phyloP scores from a whole-genome alignment of 1,140 invertebrate genomes.

The Leptestheria dahalacensis region DNA sequence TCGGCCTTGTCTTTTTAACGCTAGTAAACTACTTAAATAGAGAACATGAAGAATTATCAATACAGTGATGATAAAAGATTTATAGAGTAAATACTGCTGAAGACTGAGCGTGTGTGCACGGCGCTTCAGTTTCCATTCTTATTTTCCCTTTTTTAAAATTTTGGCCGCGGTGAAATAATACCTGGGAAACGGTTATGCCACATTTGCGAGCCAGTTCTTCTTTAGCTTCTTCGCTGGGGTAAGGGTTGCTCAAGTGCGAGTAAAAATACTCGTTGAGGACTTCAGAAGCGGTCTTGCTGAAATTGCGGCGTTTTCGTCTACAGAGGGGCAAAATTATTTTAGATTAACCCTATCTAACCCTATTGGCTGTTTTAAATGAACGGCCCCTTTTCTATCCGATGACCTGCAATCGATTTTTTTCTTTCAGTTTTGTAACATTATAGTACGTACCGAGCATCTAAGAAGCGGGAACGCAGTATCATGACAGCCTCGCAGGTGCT shows the following conservation, averaged over 20 bases:
- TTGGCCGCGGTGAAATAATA: slow-evolving; percentile 27
- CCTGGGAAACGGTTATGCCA: slow-evolving; percentile 93
- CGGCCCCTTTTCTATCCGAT: too few species aligned
- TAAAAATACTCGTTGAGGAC: slow-evolving; percentile 99
- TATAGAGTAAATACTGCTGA: too few species aligned
- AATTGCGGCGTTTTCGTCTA: slow-evolving; percentile 95
- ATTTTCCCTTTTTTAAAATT: neutral
- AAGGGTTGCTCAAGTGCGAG: slow-evolving; percentile 97
- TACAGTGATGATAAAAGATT: too few species aligned
- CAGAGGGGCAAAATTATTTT: slow-evolving; percentile 21
- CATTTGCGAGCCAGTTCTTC: slow-evolving; percentile 99
- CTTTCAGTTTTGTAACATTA: too few species aligned
- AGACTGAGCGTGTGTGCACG: neutral
- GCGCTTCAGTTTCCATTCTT: neutral
- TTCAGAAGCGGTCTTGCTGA: slow-evolving; percentile 99
- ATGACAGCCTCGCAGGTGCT: slow-evolving; percentile 99
- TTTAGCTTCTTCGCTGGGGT: slow-evolving; percentile 98
- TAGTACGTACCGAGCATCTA: slow-evolving; percentile 88
- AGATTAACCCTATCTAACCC: neutral
- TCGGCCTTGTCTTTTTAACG: too few species aligned
- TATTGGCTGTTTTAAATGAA: neutral
- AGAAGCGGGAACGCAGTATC: slow-evolving; percentile 86
- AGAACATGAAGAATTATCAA: too few species aligned
- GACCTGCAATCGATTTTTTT: too few species aligned
- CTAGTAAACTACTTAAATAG: too few species aligned